phyloP scores from a whole-genome alignment of 2,113 vertebrate species.

The Crotalus helleri region DNA sequence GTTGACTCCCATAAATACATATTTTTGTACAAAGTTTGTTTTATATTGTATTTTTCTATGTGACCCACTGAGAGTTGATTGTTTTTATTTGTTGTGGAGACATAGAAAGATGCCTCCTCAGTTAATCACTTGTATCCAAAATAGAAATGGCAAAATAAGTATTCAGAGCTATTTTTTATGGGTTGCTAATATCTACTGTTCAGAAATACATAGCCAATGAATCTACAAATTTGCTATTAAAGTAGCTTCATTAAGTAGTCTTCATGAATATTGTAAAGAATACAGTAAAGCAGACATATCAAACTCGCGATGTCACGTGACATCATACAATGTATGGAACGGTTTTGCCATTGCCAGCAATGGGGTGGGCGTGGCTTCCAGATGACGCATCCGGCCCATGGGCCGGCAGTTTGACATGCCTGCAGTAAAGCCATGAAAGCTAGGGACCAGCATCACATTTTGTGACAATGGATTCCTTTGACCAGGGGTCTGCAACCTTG shows the following conservation, averaged over 20 bases:
- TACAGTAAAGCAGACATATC: not conserved
- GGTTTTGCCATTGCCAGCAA: no score
- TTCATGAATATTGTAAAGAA: not conserved
- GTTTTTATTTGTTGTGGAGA: not conserved
- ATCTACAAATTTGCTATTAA: not conserved
- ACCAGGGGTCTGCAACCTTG: not conserved
- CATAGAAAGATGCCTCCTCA: not conserved
- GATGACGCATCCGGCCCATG: no score
- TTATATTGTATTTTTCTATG: not conserved
- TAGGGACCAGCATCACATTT: not conserved
- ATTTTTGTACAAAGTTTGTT: not conserved
- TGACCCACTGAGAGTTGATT: not conserved
- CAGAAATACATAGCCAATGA: not conserved
- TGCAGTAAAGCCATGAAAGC: not conserved
- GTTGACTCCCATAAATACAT: not conserved
- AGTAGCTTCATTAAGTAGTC: not conserved
- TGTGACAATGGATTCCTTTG: not conserved
- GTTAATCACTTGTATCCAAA: not conserved
- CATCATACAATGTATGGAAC: no score
- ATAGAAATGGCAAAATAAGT: not conserved
- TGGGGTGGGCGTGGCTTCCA: no score
- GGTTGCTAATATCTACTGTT: not conserved
- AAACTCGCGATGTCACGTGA: no score
- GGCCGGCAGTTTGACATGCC: no score
- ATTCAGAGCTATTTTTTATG: not conserved